Conservation (phyloP, 2,888 invertebrate genomes). For the Apoderus coryli region DNA sequence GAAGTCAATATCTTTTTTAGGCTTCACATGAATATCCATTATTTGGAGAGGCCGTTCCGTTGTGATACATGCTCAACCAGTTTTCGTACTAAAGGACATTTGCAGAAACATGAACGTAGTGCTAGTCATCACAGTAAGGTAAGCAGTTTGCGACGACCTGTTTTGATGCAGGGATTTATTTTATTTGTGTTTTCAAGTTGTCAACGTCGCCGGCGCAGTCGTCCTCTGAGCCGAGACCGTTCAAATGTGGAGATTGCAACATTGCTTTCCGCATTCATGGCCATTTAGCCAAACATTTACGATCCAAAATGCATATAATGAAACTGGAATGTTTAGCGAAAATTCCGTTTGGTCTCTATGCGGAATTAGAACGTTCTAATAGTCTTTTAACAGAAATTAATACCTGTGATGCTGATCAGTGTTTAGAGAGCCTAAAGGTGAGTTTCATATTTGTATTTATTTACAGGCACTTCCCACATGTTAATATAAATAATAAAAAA, state of each 20-base stretch:
- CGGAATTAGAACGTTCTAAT: conserved; percentile 83
- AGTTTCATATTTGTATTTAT: no score
- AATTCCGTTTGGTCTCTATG: conserved; percentile 86
- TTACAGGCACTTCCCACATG: no score
- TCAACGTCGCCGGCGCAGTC: conserved; percentile 49
- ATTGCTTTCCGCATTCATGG: conserved; percentile 95
- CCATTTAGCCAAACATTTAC: conserved; percentile 89
- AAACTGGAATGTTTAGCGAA: conserved; percentile 84
- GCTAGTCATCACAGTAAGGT: conserved; percentile 88
- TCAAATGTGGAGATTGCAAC: conserved; percentile 90
- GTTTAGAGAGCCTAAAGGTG: conserved; percentile 72
- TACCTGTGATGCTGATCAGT: conserved; percentile 91
- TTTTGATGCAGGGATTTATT: background rate
- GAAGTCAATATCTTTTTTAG: conserved; percentile 20
- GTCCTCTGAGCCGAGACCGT: conserved; percentile 86
- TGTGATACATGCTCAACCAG: conserved; percentile 87
- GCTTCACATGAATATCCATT: conserved; percentile 90
- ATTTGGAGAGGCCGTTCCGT: conserved; percentile 81
- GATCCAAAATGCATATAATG: conserved; percentile 92
- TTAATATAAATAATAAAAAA: no score
- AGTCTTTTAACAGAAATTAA: conserved; percentile 88
- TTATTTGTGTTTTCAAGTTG: conserved; percentile 24
- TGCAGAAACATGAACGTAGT: conserved; percentile 86
- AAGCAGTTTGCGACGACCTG: conserved; percentile 11
- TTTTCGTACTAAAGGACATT: conserved; percentile 78